Evolutionary conservation across 2,888 invertebrate species (phyloP).

Genomic region (Deroplatys truncata): DNA sequence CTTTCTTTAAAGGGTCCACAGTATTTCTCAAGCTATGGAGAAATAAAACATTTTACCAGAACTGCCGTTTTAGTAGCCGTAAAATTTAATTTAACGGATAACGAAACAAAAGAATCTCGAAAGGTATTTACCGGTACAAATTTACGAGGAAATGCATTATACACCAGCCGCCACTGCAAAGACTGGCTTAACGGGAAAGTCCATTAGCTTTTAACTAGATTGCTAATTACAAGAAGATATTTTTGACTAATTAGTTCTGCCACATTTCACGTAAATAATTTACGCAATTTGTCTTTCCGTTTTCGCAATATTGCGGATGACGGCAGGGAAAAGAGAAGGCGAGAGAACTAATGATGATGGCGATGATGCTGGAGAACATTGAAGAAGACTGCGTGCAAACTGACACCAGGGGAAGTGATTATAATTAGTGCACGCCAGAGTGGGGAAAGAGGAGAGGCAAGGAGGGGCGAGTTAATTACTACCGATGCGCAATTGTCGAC

Average conservation of each 20-base stretch:
- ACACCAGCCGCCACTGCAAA: background rate
- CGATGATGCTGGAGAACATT: constrained; percentile 3
- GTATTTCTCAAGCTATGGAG: too few species aligned
- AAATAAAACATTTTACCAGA: too few species aligned
- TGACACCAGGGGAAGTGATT: constrained; percentile 8
- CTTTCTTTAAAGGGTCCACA: too few species aligned
- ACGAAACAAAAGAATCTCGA: too few species aligned
- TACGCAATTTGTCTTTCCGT: constrained; percentile 19
- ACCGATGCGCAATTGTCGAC: constrained; percentile 25
- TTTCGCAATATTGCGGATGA: background rate
- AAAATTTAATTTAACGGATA: too few species aligned
- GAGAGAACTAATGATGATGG: background rate
- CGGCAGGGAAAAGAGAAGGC: background rate
- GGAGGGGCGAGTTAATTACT: constrained; percentile 22
- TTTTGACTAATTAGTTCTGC: constrained; percentile 27
- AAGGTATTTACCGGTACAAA: too few species aligned
- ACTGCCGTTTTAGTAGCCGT: too few species aligned
- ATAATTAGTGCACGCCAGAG: constrained; percentile 8
- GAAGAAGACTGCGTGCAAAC: constrained; percentile 17
- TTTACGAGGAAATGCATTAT: background rate
- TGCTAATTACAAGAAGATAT: constrained; percentile 21
- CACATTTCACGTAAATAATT: constrained; percentile 27
- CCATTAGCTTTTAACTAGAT: constrained; percentile 24
- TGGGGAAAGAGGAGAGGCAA: background rate
- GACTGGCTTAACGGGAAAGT: constrained; percentile 22